Evolutionary conservation across 2,797 vertebrate genomes (phyloP).

Genomic region (Vultur gryphus): DNA sequence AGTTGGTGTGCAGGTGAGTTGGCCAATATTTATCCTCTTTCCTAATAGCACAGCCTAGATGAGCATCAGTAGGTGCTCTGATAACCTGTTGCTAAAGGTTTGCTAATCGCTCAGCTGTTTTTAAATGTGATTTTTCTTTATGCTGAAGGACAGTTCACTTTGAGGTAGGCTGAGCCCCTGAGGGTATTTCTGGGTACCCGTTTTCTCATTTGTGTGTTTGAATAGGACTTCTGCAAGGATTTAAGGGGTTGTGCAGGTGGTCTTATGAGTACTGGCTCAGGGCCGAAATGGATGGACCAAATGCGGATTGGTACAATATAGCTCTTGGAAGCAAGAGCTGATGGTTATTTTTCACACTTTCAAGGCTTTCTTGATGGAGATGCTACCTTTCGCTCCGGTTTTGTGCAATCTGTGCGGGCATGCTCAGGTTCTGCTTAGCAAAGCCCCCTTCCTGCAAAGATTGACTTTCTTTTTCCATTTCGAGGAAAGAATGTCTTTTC

Average conservation of each 20-base stretch:
- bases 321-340: not conserved
- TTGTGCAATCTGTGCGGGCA: not conserved
- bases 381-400: not conserved
- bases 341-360: not conserved
- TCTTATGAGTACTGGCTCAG: not conserved
- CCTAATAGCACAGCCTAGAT: not conserved
- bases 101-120: rapidly evolving
- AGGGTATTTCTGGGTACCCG: not conserved
- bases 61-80: not conserved
- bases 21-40: not conserved
- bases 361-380: not conserved
- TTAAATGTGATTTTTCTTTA: not conserved
- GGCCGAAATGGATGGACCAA: not conserved
- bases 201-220: not conserved
- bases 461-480: not conserved
- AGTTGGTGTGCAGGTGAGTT: not conserved
- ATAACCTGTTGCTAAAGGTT: not conserved
- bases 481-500: not conserved
- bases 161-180: not conserved
- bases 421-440: not conserved
- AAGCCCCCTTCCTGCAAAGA: not conserved
- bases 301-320: not conserved
- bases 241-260: not conserved
- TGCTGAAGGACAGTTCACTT: not conserved
- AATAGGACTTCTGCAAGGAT: not conserved